Conservation (phyloP, 2,797 vertebrate genomes). For the Lophius americanus region DNA sequence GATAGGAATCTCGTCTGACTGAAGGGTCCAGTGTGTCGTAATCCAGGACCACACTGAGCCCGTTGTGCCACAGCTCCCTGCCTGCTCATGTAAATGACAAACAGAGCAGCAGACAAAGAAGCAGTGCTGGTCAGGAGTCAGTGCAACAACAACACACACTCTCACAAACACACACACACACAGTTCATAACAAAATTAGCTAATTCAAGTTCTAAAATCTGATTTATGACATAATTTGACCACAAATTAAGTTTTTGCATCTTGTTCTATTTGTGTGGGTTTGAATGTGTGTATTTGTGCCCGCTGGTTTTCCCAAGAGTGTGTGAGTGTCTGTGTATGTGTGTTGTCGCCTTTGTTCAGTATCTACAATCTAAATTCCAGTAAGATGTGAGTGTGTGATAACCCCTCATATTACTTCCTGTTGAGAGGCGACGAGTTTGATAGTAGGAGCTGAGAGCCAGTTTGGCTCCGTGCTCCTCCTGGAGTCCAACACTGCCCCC, state of each 20-base stretch:
- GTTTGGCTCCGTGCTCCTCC: neutral
- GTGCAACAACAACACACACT: conserved; percentile 33
- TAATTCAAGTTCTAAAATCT: conserved; percentile 12
- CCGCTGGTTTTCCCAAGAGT: no score
- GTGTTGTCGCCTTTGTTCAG: conserved; percentile 19
- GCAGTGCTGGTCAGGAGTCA: conserved; percentile 42
- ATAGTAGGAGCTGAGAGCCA: conserved; percentile 18
- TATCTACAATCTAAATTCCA: conserved; percentile 67
- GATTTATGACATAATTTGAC: conserved; percentile 3
- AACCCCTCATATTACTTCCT: conserved; percentile 68
- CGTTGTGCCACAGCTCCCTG: conserved; percentile 81
- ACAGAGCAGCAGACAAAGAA: conserved; percentile 32
- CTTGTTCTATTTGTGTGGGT: neutral
- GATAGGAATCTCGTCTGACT: conserved; percentile 88
- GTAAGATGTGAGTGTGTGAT: conserved; percentile 66
- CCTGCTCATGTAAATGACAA: conserved; percentile 67
- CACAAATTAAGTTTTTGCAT: conserved; percentile 5
- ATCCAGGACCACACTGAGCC: conserved; percentile 81
- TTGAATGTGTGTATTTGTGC: conserved; percentile 1
- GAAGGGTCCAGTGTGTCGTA: conserved; percentile 87
- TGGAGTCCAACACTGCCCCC: conserved; percentile 59
- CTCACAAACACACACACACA: conserved; percentile 20
- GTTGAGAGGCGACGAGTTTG: conserved; percentile 48
- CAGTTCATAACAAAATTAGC: conserved; percentile 6
- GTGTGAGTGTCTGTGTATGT: conserved; percentile 3